Base-by-base conservation (phyloP, 2,797 vertebrate species). In the Crocidura indochinensis region DNA sequence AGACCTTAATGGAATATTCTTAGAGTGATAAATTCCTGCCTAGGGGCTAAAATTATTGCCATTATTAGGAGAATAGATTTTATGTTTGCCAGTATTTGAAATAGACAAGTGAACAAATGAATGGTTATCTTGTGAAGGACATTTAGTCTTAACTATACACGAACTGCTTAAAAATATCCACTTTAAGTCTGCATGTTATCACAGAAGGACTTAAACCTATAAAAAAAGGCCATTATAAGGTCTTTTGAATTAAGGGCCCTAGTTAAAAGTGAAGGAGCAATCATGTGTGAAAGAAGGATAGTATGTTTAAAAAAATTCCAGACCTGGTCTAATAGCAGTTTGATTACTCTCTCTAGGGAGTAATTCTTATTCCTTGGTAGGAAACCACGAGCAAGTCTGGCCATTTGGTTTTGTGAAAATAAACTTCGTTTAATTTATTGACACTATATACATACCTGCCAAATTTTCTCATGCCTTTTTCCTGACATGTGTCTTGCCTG, bases 371-470 rank as follows among this genome's bases (percentile, higher is more conserved):
- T 90, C 67, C 82, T 92, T 64, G 69, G 83, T 93, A 96, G 93
- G 91, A 96, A 93, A 91, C 72, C 91, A 88, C 17, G 76, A 93
- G 87, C 94, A 78, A 95, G 94, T 81, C 8, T 12, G 84, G 91
- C 89, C 92, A 75, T 95, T 95, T 82, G 77, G 91, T 88, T 97
- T 85, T 95, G 85, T 96, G 95, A 96, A 97, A 97, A 92, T 96
- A 97, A 96, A 95, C 87, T 65, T 72, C 14, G 4, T 92, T 94
- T 94, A 94, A 93, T 96, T 96, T 97, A 95, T 93, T 93, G 96
- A 96, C 92, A 93, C 68, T 10, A 96, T 94, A 93, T 87, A 96
- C 78, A 11, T 94, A 97, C 85, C 93, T 91, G 95, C 69, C 74
- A 94, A 72, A 89, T 91, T 90, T 89, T 94, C 93, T 85, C 81